Base-by-base conservation (phyloP, 30 jellyfish, hydroid and myxozoan species). In the Chironex yamaguchii region DNA sequence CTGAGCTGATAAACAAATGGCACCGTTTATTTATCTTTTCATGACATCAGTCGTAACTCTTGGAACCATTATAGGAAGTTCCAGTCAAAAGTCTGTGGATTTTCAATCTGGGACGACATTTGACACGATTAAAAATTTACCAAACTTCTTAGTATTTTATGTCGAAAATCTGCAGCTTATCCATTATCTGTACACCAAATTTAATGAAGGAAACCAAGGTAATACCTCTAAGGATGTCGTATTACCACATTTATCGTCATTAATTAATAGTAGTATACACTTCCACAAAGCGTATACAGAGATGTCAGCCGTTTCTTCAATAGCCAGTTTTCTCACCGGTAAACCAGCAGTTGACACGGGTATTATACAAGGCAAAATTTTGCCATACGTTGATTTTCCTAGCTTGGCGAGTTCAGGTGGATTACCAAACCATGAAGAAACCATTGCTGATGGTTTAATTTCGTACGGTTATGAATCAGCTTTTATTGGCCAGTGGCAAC, bases 351-450 rank as follows among this genome's bases (percentile, higher is more conserved):
- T 82, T 1, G 91, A 89, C 20, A 73, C 86, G 13, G 97, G 97
- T 0, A 76, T 89, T 29, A 82, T 89, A n/a, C 77, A 76, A 51
- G 97, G 97, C 34, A 89, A 89, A 36, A 86, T 89, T 12, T 51
- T 89, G 27, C 97, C 97, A 24, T 89, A 78, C 52, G 75, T 31
- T 66, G 49, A 64, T 0, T 29, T 89, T 4, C 97, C 97, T 0
- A 89, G 97, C 32, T 29, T 84, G 17, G 97, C 97, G 42, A 81
- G 96, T 33, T 65, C 84, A 17, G 97, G 97, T 28, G 97, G 97
- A 25, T 79, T 89, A 13, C 51, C 31, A 13, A 26, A 31, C 13
- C 42, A 66, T 2, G 89, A 81, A 42, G 71, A 21, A 65, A 89
- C 95, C 4, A n/a, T 89, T 30, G 95, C 95, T 0, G 81, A 82